Evolutionary conservation across 2,797 vertebrate genomes (phyloP).

Genomic region (Sternarchorhynchus goeldii): DNA sequence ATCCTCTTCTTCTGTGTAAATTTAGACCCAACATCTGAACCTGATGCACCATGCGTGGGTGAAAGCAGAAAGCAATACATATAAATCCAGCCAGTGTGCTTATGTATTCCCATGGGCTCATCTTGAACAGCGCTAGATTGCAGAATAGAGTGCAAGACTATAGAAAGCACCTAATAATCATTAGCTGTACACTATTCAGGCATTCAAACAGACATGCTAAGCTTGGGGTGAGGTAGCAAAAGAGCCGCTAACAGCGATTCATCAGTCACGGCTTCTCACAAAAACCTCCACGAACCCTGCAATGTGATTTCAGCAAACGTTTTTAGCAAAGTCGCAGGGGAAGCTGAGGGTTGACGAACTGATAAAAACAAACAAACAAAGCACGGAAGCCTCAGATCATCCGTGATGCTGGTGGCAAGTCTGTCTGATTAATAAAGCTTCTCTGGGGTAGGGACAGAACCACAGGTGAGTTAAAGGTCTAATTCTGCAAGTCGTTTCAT

Average conservation of each 20-base stretch:
- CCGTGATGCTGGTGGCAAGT: neutral
- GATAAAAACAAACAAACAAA: neutral
- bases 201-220: neutral
- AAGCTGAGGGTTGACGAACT: neutral
- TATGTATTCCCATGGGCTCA: neutral
- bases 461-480: neutral
- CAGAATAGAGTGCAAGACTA: constrained; percentile 1
- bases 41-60: neutral
- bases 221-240: neutral
- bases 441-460: neutral
- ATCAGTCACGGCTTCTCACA: neutral
- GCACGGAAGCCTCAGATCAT: neutral
- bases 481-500: neutral
- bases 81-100: neutral
- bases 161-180: constrained; percentile 11
- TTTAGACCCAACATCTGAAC: neutral
- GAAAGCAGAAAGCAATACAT: neutral
- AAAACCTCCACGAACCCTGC: too few relatives aligned
- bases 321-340: too few relatives aligned
- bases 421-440: too few relatives aligned
- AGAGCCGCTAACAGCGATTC: neutral
- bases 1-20: too few relatives aligned
- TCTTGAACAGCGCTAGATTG: neutral
- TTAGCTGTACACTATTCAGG: constrained; percentile 1
- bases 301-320: too few relatives aligned